A percentile compares a stretch with the other conserved stretches of the same genome.
These are phyloP conservation scores for Xiphorhynchus elegans DNA, from an alignment of 2,113 vertebrate genomes.

Conservation along the genomic window DNA sequence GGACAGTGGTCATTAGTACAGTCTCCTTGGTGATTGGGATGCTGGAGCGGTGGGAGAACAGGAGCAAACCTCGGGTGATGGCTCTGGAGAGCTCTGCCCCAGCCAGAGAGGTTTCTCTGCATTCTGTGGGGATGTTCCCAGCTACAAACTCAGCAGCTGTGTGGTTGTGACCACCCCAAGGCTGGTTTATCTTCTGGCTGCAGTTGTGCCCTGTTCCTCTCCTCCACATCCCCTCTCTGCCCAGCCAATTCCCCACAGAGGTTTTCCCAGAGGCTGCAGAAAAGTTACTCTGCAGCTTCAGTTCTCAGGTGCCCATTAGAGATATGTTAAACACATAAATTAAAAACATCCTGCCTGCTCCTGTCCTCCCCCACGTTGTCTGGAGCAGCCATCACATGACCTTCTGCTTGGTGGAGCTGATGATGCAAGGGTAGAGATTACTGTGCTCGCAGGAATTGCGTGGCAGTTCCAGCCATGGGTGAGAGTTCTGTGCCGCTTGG, in stretches of 20 bases:
- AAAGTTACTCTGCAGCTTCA: not conserved
- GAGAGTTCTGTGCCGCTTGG: not conserved
- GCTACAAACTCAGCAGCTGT: not conserved
- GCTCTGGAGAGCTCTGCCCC: not conserved
- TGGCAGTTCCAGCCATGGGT: not conserved
- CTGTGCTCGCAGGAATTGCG: not conserved
- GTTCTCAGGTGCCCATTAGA: constrained; percentile 2
- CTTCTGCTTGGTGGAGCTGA: not conserved
- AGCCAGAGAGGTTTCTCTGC: not conserved
- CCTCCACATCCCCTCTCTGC: not conserved
- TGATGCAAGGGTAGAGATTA: constrained; percentile 43
- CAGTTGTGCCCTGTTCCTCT: not conserved
- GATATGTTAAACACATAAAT: constrained; percentile 8
- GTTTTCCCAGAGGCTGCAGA: not conserved
- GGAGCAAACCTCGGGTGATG: not conserved
- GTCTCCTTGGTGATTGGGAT: not conserved
- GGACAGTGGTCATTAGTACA: not conserved
- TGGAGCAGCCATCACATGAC: constrained; percentile 21
- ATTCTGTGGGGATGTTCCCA: not conserved
- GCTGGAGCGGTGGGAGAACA: not conserved
- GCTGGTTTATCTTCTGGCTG: not conserved
- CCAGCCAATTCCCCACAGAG: not conserved
- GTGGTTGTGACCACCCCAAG: not conserved
- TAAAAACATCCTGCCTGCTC: constrained; percentile 20
- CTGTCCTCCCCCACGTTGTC: not conserved